Conservation (phyloP, 2,888 invertebrate genomes). For the Stictocephala bisonia region DNA sequence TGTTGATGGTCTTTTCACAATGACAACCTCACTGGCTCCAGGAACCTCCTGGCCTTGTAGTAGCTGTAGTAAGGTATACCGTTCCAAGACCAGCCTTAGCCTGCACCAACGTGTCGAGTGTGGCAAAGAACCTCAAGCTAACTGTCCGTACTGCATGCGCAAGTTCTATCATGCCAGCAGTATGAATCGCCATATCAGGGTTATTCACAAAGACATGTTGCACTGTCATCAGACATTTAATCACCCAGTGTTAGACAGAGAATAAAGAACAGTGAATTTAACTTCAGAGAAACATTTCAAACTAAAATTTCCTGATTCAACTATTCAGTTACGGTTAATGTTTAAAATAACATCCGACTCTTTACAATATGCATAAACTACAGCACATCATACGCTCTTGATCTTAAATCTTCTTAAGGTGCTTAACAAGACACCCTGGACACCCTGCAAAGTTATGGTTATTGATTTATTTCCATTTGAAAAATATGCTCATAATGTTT, state of each 20-base stretch:
- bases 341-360: not conserved
- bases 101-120: slow-evolving; percentile 64
- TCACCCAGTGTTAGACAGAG: too few species aligned
- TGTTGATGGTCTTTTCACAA: too few species aligned
- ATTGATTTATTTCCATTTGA: too few species aligned
- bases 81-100: slow-evolving; percentile 49
- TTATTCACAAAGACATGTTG: slow-evolving; percentile 30
- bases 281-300: not conserved
- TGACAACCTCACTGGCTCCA: too few species aligned
- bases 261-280: too few species aligned
- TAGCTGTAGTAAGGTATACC: slow-evolving; percentile 46
- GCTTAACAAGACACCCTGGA: too few species aligned
- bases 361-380: too few species aligned
- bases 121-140: slow-evolving; percentile 63
- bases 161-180: slow-evolving; percentile 67
- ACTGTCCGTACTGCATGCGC: slow-evolving; percentile 63
- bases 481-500: too few species aligned
- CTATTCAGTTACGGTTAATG: not conserved
- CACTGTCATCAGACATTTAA: slow-evolving; percentile 60
- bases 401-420: too few species aligned
- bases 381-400: too few species aligned
- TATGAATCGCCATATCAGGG: slow-evolving; percentile 64
- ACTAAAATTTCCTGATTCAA: not conserved
- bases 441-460: too few species aligned
- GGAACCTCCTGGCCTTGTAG: slow-evolving; percentile 31